phyloP scores from a whole-genome alignment of 35 echinoderm and acorn worm species.

The Anneissia japonica region DNA sequence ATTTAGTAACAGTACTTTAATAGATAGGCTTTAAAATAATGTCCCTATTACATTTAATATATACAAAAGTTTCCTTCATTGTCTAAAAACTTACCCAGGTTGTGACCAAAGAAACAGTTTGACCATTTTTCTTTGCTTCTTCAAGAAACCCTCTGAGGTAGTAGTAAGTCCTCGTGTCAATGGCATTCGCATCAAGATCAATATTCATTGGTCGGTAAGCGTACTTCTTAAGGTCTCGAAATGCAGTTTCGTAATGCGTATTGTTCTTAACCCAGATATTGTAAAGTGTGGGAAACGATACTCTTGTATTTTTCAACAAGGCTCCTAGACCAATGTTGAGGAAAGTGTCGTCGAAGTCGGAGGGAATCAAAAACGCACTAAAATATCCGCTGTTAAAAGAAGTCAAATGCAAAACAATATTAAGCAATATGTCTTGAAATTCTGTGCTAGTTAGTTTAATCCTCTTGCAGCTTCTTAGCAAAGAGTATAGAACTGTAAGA shows the following conservation, averaged over 20 bases:
- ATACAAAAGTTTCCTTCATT: too few species aligned
- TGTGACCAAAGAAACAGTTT: background rate
- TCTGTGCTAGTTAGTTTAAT: too few species aligned
- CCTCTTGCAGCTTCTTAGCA: too few species aligned
- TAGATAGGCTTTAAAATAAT: too few species aligned
- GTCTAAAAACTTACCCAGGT: conserved; percentile 25
- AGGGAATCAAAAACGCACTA: background rate
- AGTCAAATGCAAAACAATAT: too few species aligned
- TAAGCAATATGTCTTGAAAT: too few species aligned
- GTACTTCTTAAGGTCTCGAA: conserved; percentile 7
- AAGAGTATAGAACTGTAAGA: too few species aligned
- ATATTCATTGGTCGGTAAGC: conserved; percentile 11
- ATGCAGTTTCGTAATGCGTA: background rate
- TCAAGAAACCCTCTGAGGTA: conserved; percentile 7
- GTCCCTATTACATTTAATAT: too few species aligned
- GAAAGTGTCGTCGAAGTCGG: conserved; percentile 17
- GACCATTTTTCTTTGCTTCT: conserved; percentile 7
- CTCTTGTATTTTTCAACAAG: background rate
- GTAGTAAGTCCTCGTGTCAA: conserved; percentile 18
- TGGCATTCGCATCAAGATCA: background rate
- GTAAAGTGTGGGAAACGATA: background rate
- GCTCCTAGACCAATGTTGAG: conserved; percentile 14
- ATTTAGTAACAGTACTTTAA: too few species aligned
- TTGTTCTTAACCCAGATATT: conserved; percentile 4
- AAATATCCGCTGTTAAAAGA: background rate